Percentiles rank a stretch among this genome's conserved stretches.
Evolutionary conservation across 2,113 vertebrate species (phyloP).

Genomic region (Sturnus vulgaris): DNA sequence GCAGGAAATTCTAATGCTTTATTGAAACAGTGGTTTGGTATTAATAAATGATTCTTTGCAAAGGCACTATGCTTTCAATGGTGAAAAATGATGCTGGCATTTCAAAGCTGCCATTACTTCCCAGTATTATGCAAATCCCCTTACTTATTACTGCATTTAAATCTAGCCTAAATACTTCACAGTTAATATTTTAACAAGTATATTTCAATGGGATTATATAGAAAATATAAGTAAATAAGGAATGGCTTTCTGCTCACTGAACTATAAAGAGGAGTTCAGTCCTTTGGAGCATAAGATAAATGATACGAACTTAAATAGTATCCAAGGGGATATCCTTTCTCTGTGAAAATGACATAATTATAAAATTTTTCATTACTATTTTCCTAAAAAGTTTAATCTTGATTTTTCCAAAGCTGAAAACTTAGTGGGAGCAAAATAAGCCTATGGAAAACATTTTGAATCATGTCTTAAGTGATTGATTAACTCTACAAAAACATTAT

Average conservation of each 20-base stretch:
- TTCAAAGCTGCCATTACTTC: slow-evolving; percentile 61
- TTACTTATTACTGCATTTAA: slow-evolving; percentile 60
- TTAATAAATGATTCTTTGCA: slow-evolving; percentile 67
- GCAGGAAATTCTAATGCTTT: slow-evolving; percentile 81
- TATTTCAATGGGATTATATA: slow-evolving; percentile 60
- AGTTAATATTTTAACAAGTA: slow-evolving; percentile 59
- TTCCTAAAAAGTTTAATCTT: neutral
- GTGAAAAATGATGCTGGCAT: slow-evolving; percentile 62
- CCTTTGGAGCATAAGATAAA: neutral
- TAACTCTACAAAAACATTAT: neutral
- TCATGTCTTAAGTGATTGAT: neutral
- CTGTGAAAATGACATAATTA: neutral
- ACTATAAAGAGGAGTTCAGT: neutral
- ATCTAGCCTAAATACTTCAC: slow-evolving; percentile 61
- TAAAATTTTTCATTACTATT: neutral
- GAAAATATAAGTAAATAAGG: neutral
- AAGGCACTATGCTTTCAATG: slow-evolving; percentile 59
- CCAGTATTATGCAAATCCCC: slow-evolving; percentile 65
- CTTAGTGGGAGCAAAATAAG: neutral
- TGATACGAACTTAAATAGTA: neutral
- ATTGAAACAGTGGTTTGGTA: slow-evolving; percentile 70
- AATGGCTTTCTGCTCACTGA: neutral
- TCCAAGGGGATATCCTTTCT: neutral
- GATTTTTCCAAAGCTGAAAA: neutral
- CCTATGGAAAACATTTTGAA: neutral